A percentile compares a stretch with the other conserved stretches of the same genome.
These are phyloP conservation scores for Dipodomys merriami DNA, from an alignment of 2,113 vertebrate genomes.

Conservation along the genomic window DNA sequence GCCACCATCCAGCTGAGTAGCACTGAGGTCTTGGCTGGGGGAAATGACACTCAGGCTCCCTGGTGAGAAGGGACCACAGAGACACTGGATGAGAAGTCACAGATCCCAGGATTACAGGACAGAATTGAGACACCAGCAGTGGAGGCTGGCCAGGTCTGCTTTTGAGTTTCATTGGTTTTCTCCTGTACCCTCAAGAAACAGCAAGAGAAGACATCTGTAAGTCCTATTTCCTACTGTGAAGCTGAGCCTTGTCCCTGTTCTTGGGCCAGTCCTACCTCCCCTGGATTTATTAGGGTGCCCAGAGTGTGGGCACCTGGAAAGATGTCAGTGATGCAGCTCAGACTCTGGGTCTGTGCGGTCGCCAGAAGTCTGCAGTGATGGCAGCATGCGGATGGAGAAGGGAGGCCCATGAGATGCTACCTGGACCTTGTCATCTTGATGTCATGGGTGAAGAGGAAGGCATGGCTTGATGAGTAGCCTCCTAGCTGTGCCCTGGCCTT, in stretches of 20 bases:
- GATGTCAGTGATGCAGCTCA: not conserved
- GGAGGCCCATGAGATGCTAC: not conserved
- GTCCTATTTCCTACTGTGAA: constrained; percentile 36
- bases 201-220: not conserved
- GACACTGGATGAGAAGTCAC: not conserved
- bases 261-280: not conserved
- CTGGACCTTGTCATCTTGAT: not conserved
- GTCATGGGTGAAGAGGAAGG: not conserved
- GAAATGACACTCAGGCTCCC: not conserved
- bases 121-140: not conserved
- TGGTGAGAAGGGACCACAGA: not conserved
- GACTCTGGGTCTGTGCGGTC: not conserved
- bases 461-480: accelerated
- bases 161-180: not conserved
- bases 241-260: not conserved
- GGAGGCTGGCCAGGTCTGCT: not conserved
- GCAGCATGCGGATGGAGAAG: not conserved
- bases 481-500: not conserved
- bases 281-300: not conserved
- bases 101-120: not conserved
- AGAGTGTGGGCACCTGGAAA: not conserved
- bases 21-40: not conserved
- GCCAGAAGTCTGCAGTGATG: not conserved
- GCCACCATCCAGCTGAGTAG: not conserved
- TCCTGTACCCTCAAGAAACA: constrained; percentile 51